Percentiles rank a stretch among this genome's conserved stretches.
phyloP scores from a whole-genome alignment of 2,113 vertebrate genomes.

The Eurypyga helias region DNA sequence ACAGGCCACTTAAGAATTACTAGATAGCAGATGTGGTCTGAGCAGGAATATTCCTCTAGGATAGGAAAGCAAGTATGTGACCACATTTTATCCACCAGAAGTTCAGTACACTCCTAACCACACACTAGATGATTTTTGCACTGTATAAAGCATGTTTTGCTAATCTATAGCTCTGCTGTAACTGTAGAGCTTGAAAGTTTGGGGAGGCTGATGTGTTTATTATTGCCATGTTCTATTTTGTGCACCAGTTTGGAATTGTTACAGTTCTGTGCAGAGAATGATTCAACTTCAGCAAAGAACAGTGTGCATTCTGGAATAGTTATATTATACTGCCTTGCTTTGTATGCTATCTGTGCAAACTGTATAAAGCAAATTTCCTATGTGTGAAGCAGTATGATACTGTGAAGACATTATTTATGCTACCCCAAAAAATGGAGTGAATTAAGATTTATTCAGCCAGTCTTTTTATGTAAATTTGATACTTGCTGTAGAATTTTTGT shows the following conservation, averaged over 20 bases:
- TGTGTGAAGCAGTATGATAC: neutral
- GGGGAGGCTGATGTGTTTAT: neutral
- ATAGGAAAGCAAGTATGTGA: neutral
- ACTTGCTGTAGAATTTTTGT: neutral
- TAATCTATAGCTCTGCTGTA: neutral
- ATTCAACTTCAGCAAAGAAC: neutral
- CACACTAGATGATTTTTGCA: neutral
- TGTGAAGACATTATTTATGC: neutral
- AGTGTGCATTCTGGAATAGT: neutral
- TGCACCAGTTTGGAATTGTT: neutral
- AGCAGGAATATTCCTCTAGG: neutral
- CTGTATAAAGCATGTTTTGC: neutral
- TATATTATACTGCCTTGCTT: neutral
- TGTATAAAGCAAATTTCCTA: neutral
- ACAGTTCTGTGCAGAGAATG: neutral
- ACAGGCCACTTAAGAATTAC: neutral
- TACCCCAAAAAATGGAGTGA: neutral
- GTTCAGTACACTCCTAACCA: rapidly evolving
- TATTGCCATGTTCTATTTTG: neutral
- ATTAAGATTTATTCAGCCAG: neutral
- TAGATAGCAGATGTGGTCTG: neutral
- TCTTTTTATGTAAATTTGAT: neutral
- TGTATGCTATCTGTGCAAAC: neutral
- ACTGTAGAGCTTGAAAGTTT: neutral
- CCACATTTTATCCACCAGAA: neutral